These are phyloP conservation scores for zebrafish (Danio rerio) DNA, from an alignment of 2,113 vertebrate species.

Conservation along the genomic window GRCz12tu NC_133187.1:30259501-30260000, in stretches of 20 bases:
- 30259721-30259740: background rate
- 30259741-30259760: slow-evolving; percentile 23
- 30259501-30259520: no score
- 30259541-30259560: no score
- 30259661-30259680: background rate
- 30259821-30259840: slow-evolving; percentile 61
- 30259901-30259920: slow-evolving; percentile 28
- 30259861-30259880: slow-evolving; percentile 45
- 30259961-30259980: background rate
- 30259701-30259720: background rate
- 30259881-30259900: slow-evolving; percentile 66
- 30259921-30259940: slow-evolving; percentile 24
- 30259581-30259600: no score
- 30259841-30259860: slow-evolving; percentile 71
- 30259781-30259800: slow-evolving; percentile 44
- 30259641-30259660: background rate
- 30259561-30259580: no score
- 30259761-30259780: slow-evolving; percentile 31
- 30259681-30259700: background rate
- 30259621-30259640: background rate
- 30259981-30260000: slow-evolving; percentile 11
- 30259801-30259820: slow-evolving; percentile 59
- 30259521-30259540: no score
- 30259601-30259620: no score
- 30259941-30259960: slow-evolving; percentile 17